phyloP scores from a whole-genome alignment of 1,140 invertebrate genomes.

The Akabosia matsudoensis region DNA sequence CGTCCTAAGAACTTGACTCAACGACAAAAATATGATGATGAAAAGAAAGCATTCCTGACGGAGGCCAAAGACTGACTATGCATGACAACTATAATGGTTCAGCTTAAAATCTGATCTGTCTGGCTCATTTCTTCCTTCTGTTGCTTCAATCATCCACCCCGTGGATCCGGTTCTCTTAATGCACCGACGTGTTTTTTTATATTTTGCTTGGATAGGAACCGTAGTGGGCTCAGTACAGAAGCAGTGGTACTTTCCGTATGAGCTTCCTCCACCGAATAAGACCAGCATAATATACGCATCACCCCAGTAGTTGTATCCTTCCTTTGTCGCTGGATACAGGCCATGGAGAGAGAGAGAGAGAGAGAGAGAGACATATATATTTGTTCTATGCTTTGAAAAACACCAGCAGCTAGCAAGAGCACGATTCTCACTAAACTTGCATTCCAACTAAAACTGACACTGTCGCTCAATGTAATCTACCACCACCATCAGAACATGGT shows the following conservation, averaged over 20 bases:
- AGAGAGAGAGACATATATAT: neutral
- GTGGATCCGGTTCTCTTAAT: too few relatives aligned
- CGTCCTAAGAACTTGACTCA: too few relatives aligned
- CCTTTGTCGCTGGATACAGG: too few relatives aligned
- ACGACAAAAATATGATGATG: neutral
- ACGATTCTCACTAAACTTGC: neutral
- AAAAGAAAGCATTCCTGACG: slow-evolving; percentile 10
- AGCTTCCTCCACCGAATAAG: too few relatives aligned
- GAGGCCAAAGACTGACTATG: slow-evolving; percentile 9
- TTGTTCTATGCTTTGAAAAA: neutral
- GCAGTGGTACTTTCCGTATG: too few relatives aligned
- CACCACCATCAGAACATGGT: neutral
- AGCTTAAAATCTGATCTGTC: slow-evolving; percentile 5
- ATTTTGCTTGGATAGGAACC: too few relatives aligned
- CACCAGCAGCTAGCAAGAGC: neutral
- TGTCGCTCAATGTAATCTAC: neutral
- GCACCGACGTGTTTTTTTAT: too few relatives aligned
- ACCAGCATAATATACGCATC: too few relatives aligned
- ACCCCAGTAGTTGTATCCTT: too few relatives aligned
- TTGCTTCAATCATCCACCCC: too few relatives aligned
- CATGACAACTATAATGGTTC: neutral
- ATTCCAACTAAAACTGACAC: neutral
- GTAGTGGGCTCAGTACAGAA: too few relatives aligned
- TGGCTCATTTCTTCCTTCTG: neutral
- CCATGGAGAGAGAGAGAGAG: too few relatives aligned